Percentiles rank a stretch among this genome's conserved stretches.
phyloP scores from a whole-genome alignment of 2,113 vertebrate species.

The Sminthopsis crassicaudata region DNA sequence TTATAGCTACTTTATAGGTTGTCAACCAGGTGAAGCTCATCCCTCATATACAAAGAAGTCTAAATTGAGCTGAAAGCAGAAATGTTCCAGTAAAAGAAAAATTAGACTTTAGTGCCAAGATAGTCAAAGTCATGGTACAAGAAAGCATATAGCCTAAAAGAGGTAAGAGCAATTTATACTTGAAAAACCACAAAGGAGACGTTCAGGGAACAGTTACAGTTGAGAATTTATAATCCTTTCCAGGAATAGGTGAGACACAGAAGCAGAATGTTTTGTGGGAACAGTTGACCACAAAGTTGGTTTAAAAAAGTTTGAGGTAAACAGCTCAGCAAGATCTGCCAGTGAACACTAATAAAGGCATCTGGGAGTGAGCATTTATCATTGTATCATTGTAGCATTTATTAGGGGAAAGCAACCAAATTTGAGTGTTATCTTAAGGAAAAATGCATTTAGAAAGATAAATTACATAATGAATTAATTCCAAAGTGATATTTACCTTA shows the following conservation, averaged over 20 bases:
- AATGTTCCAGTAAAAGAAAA: background rate
- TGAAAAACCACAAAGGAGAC: background rate
- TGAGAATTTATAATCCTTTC: background rate
- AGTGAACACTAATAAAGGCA: background rate
- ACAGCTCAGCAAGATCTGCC: background rate
- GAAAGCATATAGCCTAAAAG: background rate
- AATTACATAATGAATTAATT: conserved; percentile 4
- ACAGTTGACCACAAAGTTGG: background rate
- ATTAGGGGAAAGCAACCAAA: background rate
- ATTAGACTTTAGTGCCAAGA: background rate
- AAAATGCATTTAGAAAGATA: background rate
- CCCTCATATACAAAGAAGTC: background rate
- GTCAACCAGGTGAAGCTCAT: background rate
- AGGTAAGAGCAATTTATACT: background rate
- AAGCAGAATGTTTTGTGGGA: background rate
- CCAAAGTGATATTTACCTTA: background rate
- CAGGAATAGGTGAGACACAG: background rate
- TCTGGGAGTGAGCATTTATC: background rate
- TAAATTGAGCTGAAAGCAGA: background rate
- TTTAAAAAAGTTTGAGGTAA: background rate
- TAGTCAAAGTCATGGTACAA: background rate
- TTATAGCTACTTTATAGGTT: background rate
- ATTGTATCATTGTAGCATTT: background rate
- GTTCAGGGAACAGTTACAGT: background rate
- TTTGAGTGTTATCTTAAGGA: background rate